Conservation (phyloP, 2,797 vertebrate genomes). For the Acrossocheilus wenchowensis region DNA sequence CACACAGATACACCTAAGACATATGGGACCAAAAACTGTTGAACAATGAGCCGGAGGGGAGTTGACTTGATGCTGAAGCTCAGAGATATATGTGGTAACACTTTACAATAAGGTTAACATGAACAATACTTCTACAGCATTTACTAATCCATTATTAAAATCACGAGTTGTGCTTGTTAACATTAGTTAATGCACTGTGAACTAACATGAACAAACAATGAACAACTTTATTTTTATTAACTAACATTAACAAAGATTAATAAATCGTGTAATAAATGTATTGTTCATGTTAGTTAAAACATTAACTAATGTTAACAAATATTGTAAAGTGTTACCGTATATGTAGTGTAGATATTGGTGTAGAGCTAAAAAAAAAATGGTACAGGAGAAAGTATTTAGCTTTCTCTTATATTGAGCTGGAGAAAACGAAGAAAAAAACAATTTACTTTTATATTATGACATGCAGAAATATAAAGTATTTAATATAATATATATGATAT, state of each 20-base stretch:
- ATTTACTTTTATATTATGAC: constrained; percentile 21
- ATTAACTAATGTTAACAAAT: too few species aligned
- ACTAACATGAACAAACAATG: too few species aligned
- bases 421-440: not conserved
- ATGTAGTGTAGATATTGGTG: not conserved
- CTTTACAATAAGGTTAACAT: too few species aligned
- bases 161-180: too few species aligned
- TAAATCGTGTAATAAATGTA: too few species aligned
- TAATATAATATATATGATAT: not conserved
- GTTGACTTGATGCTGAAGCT: constrained; percentile 2
- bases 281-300: too few species aligned
- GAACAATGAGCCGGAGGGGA: constrained; percentile 39
- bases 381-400: constrained; percentile 25
- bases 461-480: not conserved
- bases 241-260: too few species aligned
- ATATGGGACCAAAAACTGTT: constrained; percentile 24
- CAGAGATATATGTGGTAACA: not conserved
- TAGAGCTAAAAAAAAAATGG: not conserved
- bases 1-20: constrained; percentile 33
- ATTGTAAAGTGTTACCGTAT: too few species aligned
- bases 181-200: too few species aligned
- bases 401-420: constrained; percentile 14
- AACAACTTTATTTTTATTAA: too few species aligned
- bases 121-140: too few species aligned
- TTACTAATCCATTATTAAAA: too few species aligned